phyloP scores from a whole-genome alignment of 2,113 vertebrate genomes.

The Gopherus flavomarginatus region DNA sequence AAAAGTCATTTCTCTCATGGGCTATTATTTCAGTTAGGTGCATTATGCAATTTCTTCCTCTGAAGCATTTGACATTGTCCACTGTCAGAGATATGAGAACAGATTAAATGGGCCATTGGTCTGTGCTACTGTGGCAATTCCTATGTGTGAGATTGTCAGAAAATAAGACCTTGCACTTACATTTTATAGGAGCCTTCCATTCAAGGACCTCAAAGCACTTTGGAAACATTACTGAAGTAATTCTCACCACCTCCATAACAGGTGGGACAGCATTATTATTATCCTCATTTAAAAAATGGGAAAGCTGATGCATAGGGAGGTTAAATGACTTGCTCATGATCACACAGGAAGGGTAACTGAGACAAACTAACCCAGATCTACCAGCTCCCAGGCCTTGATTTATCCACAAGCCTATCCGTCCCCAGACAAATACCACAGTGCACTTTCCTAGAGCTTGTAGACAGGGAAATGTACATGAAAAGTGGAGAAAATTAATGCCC shows the following conservation, averaged over 20 bases:
- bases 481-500: not conserved
- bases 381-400: not conserved
- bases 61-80: not conserved
- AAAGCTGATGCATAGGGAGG: not conserved
- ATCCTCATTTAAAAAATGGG: not conserved
- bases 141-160: not conserved
- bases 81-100: not conserved
- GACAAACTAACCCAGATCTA: not conserved
- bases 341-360: not conserved
- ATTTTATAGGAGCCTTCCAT: conserved; percentile 15
- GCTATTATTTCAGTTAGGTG: not conserved
- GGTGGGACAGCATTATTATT: not conserved
- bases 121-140: not conserved
- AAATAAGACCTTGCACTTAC: not conserved
- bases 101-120: not conserved
- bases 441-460: not conserved
- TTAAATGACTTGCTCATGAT: not conserved
- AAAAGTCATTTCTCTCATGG: not conserved
- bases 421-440: not conserved
- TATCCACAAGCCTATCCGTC: not conserved
- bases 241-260: conserved; percentile 14
- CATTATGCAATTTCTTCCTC: conserved; percentile 3
- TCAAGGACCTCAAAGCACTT: conserved; percentile 12
- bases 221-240: conserved; percentile 33
- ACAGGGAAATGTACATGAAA: not conserved